A percentile compares a stretch with the other conserved stretches of the same genome.
Evolutionary conservation across 2,888 invertebrate species (phyloP).

Genomic region (Torymus texanus): DNA sequence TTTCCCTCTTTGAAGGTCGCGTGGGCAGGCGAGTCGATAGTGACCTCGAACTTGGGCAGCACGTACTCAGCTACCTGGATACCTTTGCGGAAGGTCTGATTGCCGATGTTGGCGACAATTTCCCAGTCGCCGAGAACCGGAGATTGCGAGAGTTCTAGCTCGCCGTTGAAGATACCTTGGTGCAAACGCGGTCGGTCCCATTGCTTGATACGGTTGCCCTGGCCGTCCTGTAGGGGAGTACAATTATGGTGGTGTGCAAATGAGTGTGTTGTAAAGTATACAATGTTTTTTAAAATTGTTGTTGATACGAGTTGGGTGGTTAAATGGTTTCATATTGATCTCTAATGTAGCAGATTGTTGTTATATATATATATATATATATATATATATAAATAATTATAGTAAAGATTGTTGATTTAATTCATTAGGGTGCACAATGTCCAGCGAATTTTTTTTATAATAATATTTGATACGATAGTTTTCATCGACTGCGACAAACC

Average conservation of each 20-base stretch:
- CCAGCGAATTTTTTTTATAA: too few species aligned
- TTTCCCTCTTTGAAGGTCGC: constrained; percentile 87
- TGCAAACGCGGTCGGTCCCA: constrained; percentile 82
- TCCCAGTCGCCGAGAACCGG: constrained; percentile 94
- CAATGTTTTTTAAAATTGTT: too few species aligned
- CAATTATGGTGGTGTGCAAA: too few species aligned
- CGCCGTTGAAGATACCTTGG: constrained; percentile 85
- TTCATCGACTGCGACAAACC: background rate
- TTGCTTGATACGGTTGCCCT: constrained; percentile 88
- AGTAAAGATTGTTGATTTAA: too few species aligned
- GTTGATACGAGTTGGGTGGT: too few species aligned
- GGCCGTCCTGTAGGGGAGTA: constrained; percentile 79
- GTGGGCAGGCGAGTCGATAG: constrained; percentile 88
- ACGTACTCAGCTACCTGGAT: constrained; percentile 94
- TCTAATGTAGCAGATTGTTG: too few species aligned
- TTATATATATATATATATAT: too few species aligned
- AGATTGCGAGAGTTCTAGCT: constrained; percentile 85
- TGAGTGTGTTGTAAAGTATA: too few species aligned
- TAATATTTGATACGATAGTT: too few species aligned
- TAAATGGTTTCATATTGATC: too few species aligned
- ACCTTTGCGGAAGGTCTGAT: constrained; percentile 82
- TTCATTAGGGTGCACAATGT: too few species aligned
- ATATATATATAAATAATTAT: too few species aligned
- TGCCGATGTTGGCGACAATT: constrained; percentile 82
- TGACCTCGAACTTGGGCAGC: constrained; percentile 94